Percentiles rank a stretch among this genome's conserved stretches.
These are phyloP conservation scores for Tetraneura akinire DNA, from an alignment of 1,140 invertebrate genomes.

Conservation along the genomic window DNA sequence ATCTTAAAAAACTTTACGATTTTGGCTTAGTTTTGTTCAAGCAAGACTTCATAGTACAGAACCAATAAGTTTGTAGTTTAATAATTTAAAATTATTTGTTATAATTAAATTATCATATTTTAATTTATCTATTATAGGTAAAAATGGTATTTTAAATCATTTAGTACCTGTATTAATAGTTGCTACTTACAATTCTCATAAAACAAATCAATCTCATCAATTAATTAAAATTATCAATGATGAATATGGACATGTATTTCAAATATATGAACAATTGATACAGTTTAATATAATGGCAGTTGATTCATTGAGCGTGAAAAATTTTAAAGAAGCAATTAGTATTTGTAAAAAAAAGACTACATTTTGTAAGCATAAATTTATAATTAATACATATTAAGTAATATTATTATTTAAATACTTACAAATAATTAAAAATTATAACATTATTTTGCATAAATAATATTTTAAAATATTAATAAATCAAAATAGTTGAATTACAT, in stretches of 20 bases:
- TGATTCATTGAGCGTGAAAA: constrained; percentile 36
- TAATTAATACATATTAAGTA: neutral
- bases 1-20: constrained; percentile 75
- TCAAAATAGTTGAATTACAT: constrained; percentile 7
- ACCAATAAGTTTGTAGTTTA: constrained; percentile 67
- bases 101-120: neutral
- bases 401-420: no score
- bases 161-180: constrained; percentile 37
- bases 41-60: constrained; percentile 69
- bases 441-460: neutral
- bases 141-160: constrained; percentile 39
- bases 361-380: constrained; percentile 21
- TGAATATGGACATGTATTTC: constrained; percentile 35
- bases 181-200: constrained; percentile 20
- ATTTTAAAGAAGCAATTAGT: constrained; percentile 39
- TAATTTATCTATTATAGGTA: neutral
- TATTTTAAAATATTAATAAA: neutral
- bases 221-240: constrained; percentile 31
- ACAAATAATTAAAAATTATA: neutral
- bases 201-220: neutral
- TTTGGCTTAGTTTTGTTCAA: constrained; percentile 81
- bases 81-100: neutral
- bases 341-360: constrained; percentile 37
- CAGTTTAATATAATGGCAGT: constrained; percentile 32
- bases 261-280: constrained; percentile 29